phyloP scores from a whole-genome alignment of 1,140 invertebrate species.

The Spodoptera frugiperda region DNA sequence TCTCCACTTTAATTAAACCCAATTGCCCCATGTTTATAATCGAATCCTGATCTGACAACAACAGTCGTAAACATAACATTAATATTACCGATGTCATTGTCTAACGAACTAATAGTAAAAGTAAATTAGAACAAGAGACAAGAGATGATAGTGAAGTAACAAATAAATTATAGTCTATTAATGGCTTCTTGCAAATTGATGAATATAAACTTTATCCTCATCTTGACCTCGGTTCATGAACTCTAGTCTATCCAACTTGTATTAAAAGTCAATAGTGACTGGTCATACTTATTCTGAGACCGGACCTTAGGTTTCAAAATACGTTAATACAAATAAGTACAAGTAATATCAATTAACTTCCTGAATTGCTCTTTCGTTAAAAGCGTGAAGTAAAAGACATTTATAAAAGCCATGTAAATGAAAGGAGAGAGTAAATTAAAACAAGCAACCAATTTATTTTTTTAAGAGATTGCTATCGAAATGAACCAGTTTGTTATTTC shows the following conservation, averaged over 20 bases:
- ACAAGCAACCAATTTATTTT: conserved; percentile 33
- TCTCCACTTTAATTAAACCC: conserved; percentile 72
- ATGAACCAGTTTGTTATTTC: conserved; percentile 48
- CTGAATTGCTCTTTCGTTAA: background rate
- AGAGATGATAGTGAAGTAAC: no score
- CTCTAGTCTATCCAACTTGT: conserved; percentile 22
- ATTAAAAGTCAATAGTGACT: conserved; percentile 9
- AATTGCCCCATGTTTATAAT: conserved; percentile 63
- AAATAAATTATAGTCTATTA: no score
- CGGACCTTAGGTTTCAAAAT: background rate
- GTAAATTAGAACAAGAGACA: background rate
- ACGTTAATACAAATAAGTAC: background rate
- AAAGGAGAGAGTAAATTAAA: conserved; percentile 39
- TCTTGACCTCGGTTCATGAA: conserved; percentile 21
- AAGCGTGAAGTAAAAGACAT: background rate
- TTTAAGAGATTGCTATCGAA: conserved; percentile 42
- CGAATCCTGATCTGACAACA: conserved; percentile 46
- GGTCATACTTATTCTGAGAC: conserved; percentile 24
- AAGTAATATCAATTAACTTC: background rate
- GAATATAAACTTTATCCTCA: conserved; percentile 33
- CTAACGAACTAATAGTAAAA: background rate
- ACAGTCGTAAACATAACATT: conserved; percentile 16
- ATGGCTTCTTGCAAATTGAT: background rate
- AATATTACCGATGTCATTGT: background rate
- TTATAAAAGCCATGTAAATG: conserved; percentile 14